Conservation (phyloP, 1,140 invertebrate species). For the Cataglyphis hispanica region DNA sequence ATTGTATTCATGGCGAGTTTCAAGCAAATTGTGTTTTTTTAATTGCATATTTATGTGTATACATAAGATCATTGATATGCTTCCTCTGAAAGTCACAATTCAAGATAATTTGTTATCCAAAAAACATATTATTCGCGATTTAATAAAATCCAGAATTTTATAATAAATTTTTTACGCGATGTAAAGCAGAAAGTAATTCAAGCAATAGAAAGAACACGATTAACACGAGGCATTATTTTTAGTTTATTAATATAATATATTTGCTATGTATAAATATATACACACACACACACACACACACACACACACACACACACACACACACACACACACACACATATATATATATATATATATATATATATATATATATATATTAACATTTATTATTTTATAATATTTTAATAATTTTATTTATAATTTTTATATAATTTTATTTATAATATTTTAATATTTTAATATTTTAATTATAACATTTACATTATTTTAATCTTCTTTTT, state of each 20-base stretch:
- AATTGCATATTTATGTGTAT: not conserved
- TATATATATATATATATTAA: not conserved
- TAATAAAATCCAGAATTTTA: not conserved
- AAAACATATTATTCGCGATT: not conserved
- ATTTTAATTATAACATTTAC: too few relatives aligned
- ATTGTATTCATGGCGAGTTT: not conserved
- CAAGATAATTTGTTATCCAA: not conserved
- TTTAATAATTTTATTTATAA: too few relatives aligned
- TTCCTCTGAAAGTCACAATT: not conserved
- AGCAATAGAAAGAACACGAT: not conserved
- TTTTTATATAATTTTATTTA: too few relatives aligned
- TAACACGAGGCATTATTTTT: not conserved
- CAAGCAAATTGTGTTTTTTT: conserved; percentile 18
- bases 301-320: too few relatives aligned
- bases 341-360: too few relatives aligned
- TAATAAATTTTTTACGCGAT: not conserved
- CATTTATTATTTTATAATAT: not conserved
- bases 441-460: too few relatives aligned
- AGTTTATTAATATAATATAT: not conserved
- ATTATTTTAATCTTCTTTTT: too few relatives aligned
- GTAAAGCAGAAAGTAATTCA: not conserved
- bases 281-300: too few relatives aligned
- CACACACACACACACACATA: too few relatives aligned
- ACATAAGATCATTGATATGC: not conserved
- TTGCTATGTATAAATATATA: too few relatives aligned